phyloP scores from a whole-genome alignment of 2,888 invertebrate genomes.

The Eilema caniola region DNA sequence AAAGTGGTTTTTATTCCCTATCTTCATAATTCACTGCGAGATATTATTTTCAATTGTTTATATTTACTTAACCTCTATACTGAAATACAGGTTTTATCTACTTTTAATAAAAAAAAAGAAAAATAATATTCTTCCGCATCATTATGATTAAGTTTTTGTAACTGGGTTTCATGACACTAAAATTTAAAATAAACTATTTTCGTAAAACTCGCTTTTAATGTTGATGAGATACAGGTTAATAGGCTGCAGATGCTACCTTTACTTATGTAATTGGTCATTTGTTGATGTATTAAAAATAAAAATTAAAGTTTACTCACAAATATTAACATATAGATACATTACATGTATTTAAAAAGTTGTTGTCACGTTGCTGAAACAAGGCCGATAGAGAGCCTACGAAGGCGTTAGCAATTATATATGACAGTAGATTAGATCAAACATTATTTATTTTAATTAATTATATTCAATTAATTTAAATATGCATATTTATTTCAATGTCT shows the following conservation, averaged over 20 bases:
- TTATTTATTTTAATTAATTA: background rate
- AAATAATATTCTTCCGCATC: slow-evolving; percentile 4
- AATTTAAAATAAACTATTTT: background rate
- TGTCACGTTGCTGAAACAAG: background rate
- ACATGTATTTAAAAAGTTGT: background rate
- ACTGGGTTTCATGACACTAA: background rate
- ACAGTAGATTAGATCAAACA: background rate
- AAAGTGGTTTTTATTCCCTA: background rate
- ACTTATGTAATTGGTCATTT: too few relatives aligned
- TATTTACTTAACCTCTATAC: slow-evolving; percentile 1
- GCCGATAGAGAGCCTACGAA: background rate
- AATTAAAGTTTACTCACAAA: background rate
- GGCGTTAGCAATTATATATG: background rate
- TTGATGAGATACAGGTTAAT: too few relatives aligned
- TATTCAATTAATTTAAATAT: background rate
- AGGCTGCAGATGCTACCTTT: too few relatives aligned
- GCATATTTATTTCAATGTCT: background rate
- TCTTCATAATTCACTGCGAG: background rate
- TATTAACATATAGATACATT: too few relatives aligned
- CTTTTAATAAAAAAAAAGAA: background rate
- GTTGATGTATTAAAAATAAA: too few relatives aligned
- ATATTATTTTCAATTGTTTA: background rate
- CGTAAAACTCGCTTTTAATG: background rate
- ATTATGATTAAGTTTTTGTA: background rate
- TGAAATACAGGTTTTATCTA: background rate